phyloP scores from a whole-genome alignment of 2,797 vertebrate species.

The Clamator glandarius region DNA sequence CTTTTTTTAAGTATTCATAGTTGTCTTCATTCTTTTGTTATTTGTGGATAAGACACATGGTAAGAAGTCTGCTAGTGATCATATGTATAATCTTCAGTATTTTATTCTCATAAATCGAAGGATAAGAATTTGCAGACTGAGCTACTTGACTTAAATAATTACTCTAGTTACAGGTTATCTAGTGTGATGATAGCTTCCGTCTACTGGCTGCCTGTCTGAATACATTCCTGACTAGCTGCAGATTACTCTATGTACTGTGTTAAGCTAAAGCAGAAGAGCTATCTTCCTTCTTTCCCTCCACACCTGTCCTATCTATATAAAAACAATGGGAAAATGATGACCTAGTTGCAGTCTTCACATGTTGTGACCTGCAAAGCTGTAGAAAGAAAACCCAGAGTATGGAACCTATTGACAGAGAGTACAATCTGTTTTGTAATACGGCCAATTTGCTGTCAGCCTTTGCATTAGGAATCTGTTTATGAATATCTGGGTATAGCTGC shows the following conservation, averaged over 20 bases:
- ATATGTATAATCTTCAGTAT: background rate
- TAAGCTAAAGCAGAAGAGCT: background rate
- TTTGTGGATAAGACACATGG: background rate
- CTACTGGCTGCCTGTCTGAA: background rate
- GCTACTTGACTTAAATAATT: background rate
- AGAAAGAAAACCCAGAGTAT: slow-evolving; percentile 28
- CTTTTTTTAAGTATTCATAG: background rate
- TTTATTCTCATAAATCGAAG: background rate
- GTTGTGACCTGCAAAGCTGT: background rate
- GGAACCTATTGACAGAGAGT: slow-evolving; percentile 9
- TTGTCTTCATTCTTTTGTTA: background rate
- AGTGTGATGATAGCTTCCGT: background rate
- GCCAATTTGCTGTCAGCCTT: slow-evolving; percentile 33
- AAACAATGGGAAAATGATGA: slow-evolving; percentile 9
- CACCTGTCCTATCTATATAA: background rate
- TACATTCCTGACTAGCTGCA: background rate
- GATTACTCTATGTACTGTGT: background rate
- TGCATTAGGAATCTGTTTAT: slow-evolving; percentile 33
- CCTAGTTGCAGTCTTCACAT: background rate
- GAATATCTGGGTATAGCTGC: slow-evolving; percentile 27
- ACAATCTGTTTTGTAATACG: slow-evolving; percentile 8
- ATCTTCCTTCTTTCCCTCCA: background rate
- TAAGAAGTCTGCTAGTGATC: background rate
- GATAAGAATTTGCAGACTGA: background rate
- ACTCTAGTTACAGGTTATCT: background rate